Base-by-base conservation (phyloP, 2,797 vertebrate species). In the Rhinophrynus dorsalis region DNA sequence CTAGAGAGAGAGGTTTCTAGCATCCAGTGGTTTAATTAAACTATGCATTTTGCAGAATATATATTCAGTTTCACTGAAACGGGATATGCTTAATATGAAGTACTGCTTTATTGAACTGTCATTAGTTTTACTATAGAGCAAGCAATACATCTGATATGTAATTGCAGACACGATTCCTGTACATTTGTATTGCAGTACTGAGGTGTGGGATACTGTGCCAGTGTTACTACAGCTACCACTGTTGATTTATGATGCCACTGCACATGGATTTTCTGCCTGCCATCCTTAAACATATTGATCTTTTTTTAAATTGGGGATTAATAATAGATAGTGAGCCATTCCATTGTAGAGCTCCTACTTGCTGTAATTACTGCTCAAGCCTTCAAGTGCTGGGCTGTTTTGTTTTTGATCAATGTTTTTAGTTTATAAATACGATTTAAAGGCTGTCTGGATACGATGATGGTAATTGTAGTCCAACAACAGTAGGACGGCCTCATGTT, bases 301-400 rank as follows among this genome's bases (percentile, higher is more conserved):
- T 13, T 5, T 50, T 20, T 55, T 45, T 64, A 38, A 48, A 63
- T 42, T 51, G n/a, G n/a, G 32, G 58, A 65, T 72, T 72, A 72
- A 72, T 72, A 64, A 71, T 57, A 48, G 35, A 63, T 57, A 29
- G 51, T 63, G 55, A 52, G 51, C 45, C 62, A 57, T 56, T 60
- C 68, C 32, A 32, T 15, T 18, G 30, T 24, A 57, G 30, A 27
- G n/a, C 32, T 30, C 15, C 51, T 30, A 47, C 35, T n/a, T 20
- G 44, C 40, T 57, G 51, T 71, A 56, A 71, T 48, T 71, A 71
- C 50, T 27, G 52, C 24, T 47, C 26, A n/a, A 23, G 23, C 51
- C 27, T 50, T 64, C 17, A 6, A 17, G 24, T 42, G 13, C 38
- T 45, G 18, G 27, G 27, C 45, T 48, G 24, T 7, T 45, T 50